Evolutionary conservation across 1,140 invertebrate species (phyloP), one percentile per base, ranked within the genome.

Genomic region (Bombus confusus): DNA sequence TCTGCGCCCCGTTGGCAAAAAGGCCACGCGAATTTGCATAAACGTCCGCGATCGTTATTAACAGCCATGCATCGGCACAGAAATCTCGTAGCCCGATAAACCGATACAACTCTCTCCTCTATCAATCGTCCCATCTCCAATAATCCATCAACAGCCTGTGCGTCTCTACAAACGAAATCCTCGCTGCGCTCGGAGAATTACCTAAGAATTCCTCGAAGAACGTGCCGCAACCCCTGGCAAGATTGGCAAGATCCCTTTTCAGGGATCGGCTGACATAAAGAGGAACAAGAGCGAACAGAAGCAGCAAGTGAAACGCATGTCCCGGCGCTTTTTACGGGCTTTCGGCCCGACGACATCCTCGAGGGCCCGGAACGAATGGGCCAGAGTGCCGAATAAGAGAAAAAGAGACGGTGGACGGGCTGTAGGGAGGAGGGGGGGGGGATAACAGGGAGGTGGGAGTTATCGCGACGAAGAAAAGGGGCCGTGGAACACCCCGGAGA

Each of bases 281-380:
- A 92, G 90, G 91, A 92, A 91, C 88, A 87, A 88, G 89, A 87
- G 73, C 93, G 90, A 91, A 92, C 93, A 91, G 91, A 91, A 91
- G 90, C 93, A 93, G 92, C 92, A 12, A 62, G 59, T n/a, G 59
- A 62, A 62, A 62, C 59, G 59, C 28, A 90, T 92, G 91, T 94
- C 91, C 91, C 87, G 31, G 88, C 89, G 91, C 91, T 93, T 93
- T 94, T 91, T 91, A 87, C 81, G 72, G 64, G 62, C 62, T 15
- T 52, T n/a, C 34, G 41, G 71, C 34, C 81, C 89, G 83, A 74
- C 75, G 85, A 86, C 88, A 74, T 88, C 80, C 80, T 88, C 85
- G 72, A 34, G 71, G 41, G 37, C 37, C 77, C 15, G 68, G 76
- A 85, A 76, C 39, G 86, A 76, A 69, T 66, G 77, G 66, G 64